phyloP scores from a whole-genome alignment of 2,113 vertebrate species.

The Trogon melanurus region DNA sequence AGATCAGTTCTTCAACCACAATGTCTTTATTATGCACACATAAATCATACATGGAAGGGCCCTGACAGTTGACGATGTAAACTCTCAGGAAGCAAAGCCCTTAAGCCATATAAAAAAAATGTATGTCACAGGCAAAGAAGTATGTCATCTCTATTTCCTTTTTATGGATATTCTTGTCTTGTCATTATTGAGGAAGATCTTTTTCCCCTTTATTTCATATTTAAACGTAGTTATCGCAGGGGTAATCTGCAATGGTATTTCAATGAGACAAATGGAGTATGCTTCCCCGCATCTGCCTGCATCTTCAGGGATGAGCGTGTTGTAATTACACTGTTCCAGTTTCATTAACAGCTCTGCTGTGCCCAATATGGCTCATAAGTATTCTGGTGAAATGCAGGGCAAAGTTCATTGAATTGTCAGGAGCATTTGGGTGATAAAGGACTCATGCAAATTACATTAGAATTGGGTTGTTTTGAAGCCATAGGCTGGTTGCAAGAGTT shows the following conservation, averaged over 20 bases:
- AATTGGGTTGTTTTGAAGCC: background rate
- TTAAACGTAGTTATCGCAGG: conserved; percentile 5
- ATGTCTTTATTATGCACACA: conserved; percentile 65
- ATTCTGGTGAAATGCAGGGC: background rate
- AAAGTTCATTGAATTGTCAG: conserved; percentile 18
- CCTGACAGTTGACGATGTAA: conserved; percentile 53
- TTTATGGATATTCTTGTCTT: conserved; percentile 51
- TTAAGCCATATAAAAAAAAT: conserved; percentile 69
- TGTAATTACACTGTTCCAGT: conserved; percentile 30
- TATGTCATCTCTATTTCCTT: conserved; percentile 53
- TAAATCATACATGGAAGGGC: conserved; percentile 68
- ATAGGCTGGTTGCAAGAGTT: background rate
- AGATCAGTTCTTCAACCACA: conserved; percentile 25
- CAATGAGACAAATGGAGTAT: conserved; percentile 10
- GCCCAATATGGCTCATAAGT: background rate
- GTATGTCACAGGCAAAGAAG: conserved; percentile 28
- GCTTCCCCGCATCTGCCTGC: conserved; percentile 3
- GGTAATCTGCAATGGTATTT: conserved; percentile 39
- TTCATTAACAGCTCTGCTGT: conserved; percentile 32
- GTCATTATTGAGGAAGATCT: conserved; percentile 16
- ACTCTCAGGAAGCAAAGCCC: conserved; percentile 63
- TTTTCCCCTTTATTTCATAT: background rate
- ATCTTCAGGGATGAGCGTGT: background rate
- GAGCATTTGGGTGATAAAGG: background rate
- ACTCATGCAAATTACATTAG: background rate